phyloP scores from a whole-genome alignment of 2,113 vertebrate species.

The Lipotes vexillifer region DNA sequence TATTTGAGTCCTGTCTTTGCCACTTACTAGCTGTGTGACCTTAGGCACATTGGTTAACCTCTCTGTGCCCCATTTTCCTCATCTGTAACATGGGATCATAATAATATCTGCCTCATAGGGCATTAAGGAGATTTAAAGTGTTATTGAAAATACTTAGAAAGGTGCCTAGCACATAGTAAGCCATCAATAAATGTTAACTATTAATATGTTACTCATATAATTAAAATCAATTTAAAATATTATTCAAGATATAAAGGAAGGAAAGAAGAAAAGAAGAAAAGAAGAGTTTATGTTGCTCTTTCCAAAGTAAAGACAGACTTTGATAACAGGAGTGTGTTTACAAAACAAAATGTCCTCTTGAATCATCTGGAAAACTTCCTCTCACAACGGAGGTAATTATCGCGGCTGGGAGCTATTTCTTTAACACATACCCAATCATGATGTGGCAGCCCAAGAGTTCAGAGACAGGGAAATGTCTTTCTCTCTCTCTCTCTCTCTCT shows the following conservation, averaged over 20 bases:
- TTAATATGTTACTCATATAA: background rate
- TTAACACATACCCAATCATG: constrained; percentile 57
- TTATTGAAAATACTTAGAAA: background rate
- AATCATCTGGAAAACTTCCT: constrained; percentile 52
- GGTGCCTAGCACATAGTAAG: background rate
- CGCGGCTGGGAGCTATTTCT: constrained; percentile 58
- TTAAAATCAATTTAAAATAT: background rate
- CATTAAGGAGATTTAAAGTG: background rate
- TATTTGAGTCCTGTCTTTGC: background rate
- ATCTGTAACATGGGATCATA: background rate
- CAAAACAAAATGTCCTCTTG: constrained; percentile 55
- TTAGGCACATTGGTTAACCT: background rate
- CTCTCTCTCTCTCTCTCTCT: constrained; percentile 5
- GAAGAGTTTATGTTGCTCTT: background rate
- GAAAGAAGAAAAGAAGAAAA: background rate
- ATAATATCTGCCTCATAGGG: background rate
- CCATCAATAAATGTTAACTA: background rate
- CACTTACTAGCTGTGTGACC: background rate
- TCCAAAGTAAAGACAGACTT: background rate
- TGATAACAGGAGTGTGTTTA: constrained; percentile 30
- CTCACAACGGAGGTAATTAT: constrained; percentile 59
- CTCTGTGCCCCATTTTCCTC: background rate
- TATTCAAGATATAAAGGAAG: background rate
- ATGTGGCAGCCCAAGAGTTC: constrained; percentile 72
- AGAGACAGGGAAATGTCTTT: constrained; percentile 70